Base-by-base conservation (phyloP, 1,140 invertebrate species). In the Cherax quadricarinatus region DNA sequence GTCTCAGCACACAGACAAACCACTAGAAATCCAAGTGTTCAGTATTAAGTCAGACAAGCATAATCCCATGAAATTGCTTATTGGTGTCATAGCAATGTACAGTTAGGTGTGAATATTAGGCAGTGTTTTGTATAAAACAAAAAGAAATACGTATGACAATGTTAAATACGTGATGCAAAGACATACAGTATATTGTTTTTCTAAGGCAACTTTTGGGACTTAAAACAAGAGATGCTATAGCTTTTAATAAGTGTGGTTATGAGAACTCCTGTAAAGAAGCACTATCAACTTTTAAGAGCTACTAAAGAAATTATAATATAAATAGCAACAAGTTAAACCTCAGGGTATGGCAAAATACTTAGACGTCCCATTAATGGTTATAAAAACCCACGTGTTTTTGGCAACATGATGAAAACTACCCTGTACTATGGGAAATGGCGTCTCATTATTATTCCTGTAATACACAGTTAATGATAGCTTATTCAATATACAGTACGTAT, bases 11-110 rank as follows among this genome's bases (percentile, higher is more conserved):
- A 85, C 49, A 84, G 24, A 80, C 57, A 60, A 57, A 21, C 60
- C 51, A 80, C 86, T 41, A 57, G 24, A 80, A 60, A 79, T 62
- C 18, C 30, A 41, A 21, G 86, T 62, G 53, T 75, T 51, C 41
- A 88, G 73, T 79, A 80, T 24, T 57, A 80, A 73, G 86, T 88
- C 51, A 57, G 49, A 88, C 75, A 88, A 60, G 86, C 73, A 80
- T 21, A 21, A 66, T 66, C 62, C 21, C 62, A 30, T 30, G 70
- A 75, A 75, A 30, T 75, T 30, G n/a, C 70, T 75, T 75, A 30
- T 10, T 75, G 70, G 12, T 30, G 24, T 75, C 70, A 70, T 70
- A 75, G 12, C 21, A 30, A 6, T 75, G 7, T 75, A 7, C 9
- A 5, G 24, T 30, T 75, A 30, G 30, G 9, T 75, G 70, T 75